These are phyloP conservation scores for Natator depressus DNA, from an alignment of 2,113 vertebrate genomes.

Conservation along the genomic window DNA sequence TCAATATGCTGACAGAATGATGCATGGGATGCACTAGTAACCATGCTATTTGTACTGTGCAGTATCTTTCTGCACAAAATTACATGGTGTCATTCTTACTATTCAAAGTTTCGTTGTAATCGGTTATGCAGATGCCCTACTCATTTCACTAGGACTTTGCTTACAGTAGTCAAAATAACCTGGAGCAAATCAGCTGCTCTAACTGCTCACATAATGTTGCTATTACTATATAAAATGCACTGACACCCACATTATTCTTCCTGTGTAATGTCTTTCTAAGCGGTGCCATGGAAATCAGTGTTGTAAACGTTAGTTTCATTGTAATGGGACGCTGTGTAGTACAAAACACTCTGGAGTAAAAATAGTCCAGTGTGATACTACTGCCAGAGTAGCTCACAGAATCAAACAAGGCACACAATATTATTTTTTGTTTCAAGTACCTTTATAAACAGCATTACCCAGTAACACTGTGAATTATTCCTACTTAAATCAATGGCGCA, in stretches of 20 bases:
- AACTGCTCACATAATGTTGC: neutral
- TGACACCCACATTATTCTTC: constrained; percentile 25
- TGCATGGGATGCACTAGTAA: neutral
- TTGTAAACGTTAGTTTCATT: constrained; percentile 14
- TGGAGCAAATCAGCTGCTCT: neutral
- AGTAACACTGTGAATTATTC: neutral
- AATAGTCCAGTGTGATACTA: neutral
- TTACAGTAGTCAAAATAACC: constrained; percentile 4
- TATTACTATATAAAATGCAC: neutral
- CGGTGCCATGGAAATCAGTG: neutral
- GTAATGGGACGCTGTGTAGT: neutral
- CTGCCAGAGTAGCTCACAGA: rapidly evolving
- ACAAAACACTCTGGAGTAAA: constrained; percentile 1
- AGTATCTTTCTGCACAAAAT: neutral
- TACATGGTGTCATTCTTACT: neutral
- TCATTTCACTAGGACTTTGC: neutral
- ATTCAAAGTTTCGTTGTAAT: neutral
- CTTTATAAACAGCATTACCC: neutral
- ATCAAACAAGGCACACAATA: neutral
- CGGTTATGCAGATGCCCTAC: neutral
- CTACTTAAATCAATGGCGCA: neutral
- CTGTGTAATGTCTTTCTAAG: neutral
- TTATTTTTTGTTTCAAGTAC: neutral
- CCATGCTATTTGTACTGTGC: neutral
- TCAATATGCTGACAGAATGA: neutral